Conservation (phyloP, 2,797 vertebrate species). For the Oophaga sylvatica region DNA sequence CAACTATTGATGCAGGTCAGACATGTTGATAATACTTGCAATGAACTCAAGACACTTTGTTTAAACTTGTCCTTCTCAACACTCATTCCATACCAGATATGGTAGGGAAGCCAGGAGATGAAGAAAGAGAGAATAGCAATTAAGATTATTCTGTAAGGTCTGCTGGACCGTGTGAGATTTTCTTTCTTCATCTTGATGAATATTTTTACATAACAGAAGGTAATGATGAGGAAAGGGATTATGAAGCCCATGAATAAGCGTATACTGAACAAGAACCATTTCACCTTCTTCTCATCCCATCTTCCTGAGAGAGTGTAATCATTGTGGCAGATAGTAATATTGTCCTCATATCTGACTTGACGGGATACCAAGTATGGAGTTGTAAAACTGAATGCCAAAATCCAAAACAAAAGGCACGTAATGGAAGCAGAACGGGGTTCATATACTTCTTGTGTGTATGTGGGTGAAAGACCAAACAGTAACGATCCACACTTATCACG, state of each 20-base stretch:
- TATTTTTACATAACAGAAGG: constrained; percentile 33
- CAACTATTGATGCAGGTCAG: constrained; percentile 38
- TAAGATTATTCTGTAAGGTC: constrained; percentile 37
- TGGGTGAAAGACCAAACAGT: constrained; percentile 63
- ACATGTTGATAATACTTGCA: neutral
- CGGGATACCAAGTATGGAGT: constrained; percentile 65
- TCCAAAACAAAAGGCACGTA: constrained; percentile 58
- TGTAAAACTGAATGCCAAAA: constrained; percentile 49
- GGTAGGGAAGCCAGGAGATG: constrained; percentile 49
- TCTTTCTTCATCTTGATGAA: constrained; percentile 49
- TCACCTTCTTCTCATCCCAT: constrained; percentile 55
- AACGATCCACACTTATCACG: constrained; percentile 64
- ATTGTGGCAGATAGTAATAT: constrained; percentile 63
- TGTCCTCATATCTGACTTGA: constrained; percentile 48
- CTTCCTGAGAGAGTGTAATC: constrained; percentile 59
- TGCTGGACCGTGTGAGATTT: constrained; percentile 20
- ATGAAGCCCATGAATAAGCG: constrained; percentile 43
- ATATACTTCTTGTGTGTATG: constrained; percentile 63
- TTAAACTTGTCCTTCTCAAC: neutral
- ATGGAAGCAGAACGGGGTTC: constrained; percentile 56
- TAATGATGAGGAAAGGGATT: constrained; percentile 45
- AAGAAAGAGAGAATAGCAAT: constrained; percentile 41
- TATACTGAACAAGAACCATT: constrained; percentile 49
- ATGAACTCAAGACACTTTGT: neutral
- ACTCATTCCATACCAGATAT: constrained; percentile 33